These are phyloP conservation scores for Pedionomus torquatus DNA, from an alignment of 2,113 vertebrate species.

Conservation along the genomic window DNA sequence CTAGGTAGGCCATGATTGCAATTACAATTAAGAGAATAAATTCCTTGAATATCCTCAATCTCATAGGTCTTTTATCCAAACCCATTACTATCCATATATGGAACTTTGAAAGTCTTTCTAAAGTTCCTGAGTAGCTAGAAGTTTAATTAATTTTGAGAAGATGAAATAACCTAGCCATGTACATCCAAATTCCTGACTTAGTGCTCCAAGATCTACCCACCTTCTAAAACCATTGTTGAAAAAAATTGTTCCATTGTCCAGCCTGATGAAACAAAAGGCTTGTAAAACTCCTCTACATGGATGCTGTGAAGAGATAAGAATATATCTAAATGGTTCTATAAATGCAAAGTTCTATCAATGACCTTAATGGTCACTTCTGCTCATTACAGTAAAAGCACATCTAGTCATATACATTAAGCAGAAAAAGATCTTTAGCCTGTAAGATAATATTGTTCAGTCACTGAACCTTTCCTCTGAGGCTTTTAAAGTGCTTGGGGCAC, in stretches of 20 bases:
- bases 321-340: not conserved
- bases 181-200: not conserved
- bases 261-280: not conserved
- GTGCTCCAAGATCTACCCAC: not conserved
- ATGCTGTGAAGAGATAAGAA: not conserved
- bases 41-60: not conserved
- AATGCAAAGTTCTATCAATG: not conserved
- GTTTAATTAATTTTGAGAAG: not conserved
- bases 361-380: not conserved
- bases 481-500: not conserved
- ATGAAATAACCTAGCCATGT: not conserved
- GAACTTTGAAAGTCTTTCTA: not conserved
- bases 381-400: not conserved
- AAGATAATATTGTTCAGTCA: constrained; percentile 13
- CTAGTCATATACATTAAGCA: not conserved
- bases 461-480: not conserved
- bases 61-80: not conserved
- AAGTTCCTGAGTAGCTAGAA: not conserved
- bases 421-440: not conserved
- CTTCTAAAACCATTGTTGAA: not conserved
- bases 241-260: not conserved
- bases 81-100: not conserved
- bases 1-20: not conserved
- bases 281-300: not conserved
- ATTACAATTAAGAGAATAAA: not conserved